Evolutionary conservation across 2,888 invertebrate genomes (phyloP), one percentile per base, ranked within the genome.

Genomic region (Eledona agricola): DNA sequence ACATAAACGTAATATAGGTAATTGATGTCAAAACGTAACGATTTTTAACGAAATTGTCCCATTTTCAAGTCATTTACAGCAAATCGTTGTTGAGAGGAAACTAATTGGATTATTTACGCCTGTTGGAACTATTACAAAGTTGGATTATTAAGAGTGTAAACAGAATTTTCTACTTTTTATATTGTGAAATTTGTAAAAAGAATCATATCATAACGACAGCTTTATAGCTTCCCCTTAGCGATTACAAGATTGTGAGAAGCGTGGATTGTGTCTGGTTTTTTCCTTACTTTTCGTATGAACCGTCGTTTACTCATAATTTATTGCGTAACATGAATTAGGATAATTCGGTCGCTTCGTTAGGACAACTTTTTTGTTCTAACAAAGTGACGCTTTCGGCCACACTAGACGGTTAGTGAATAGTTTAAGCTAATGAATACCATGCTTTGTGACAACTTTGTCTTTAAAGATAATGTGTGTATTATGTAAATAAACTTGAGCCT

Each of bases 391-490:
- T 54, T 55, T 26, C 23, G 20, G 34, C 38, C 38, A 35, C 38
- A 25, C 26, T 38, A 57, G 23, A 58, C 54, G 55, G 51, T 57
- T 59, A 62, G 60, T 64, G 52, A 52, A 58, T 45, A 62, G 58
- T 58, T 34, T 57, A 64, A 61, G 61, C 60, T 60, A 62, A 58
- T 50, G 51, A 46, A 32, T 32, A 32, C 32, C 55, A 59, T 52
- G 66, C 66, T 66, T 63, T 62, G 51, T 57, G 59, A 60, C 61
- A 57, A 55, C 58, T 56, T 64, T 57, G 56, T 59, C 46, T 54
- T 54, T 57, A 57, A 54, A 55, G 59, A 45, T 57, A 57, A 42
- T 26, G 35, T 60, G 47, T 60, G 60, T 64, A 63, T 57, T 62
- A 64, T 64, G 61, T 62, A 58, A 53, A 50, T 50, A 50, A 46